Conservation (phyloP, 2,797 vertebrate species). For the Rhabdomys pumilio region DNA sequence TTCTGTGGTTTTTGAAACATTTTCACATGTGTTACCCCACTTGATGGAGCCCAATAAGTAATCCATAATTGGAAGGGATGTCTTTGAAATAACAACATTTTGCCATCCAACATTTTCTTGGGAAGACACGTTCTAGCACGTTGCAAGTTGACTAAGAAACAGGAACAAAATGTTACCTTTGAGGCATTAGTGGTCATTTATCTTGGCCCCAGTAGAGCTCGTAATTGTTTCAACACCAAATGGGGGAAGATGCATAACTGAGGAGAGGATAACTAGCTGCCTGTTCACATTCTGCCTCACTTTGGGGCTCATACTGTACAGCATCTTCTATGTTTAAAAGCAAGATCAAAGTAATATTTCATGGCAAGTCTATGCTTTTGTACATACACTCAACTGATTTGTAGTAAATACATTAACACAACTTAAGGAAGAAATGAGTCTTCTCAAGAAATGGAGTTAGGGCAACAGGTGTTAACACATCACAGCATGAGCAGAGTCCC, state of each 20-base stretch:
- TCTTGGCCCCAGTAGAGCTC: not conserved
- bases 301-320: not conserved
- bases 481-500: not conserved
- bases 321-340: not conserved
- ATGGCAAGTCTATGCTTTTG: not conserved
- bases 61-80: slow-evolving; percentile 12
- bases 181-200: not conserved
- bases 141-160: slow-evolving; percentile 49
- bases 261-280: not conserved
- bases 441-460: not conserved
- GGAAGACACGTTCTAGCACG: slow-evolving; percentile 26
- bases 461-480: not conserved
- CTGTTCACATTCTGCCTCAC: not conserved
- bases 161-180: not conserved
- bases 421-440: not conserved
- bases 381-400: slow-evolving; percentile 20
- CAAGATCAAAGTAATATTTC: slow-evolving; percentile 1
- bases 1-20: slow-evolving; percentile 33
- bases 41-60: slow-evolving; percentile 33
- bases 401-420: not conserved
- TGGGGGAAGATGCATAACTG: not conserved
- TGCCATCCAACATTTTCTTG: not conserved
- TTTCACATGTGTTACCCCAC: slow-evolving; percentile 33
- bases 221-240: not conserved
- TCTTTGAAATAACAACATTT: slow-evolving; percentile 60